These are phyloP conservation scores for Lysandra bellargus DNA, from an alignment of 2,888 invertebrate genomes.

Conservation along the genomic window DNA sequence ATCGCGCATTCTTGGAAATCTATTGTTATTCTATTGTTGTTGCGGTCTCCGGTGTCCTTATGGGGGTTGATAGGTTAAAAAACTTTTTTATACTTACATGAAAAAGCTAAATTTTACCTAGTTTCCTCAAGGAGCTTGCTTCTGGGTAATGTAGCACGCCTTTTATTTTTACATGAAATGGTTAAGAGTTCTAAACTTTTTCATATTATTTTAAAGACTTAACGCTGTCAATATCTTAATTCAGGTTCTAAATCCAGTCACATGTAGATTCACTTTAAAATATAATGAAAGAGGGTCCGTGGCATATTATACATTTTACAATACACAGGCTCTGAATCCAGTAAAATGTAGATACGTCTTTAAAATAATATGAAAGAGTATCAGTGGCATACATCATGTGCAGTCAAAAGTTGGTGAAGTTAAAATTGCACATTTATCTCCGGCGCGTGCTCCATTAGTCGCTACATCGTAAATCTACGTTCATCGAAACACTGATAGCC, in stretches of 20 bases:
- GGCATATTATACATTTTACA: conserved; percentile 44
- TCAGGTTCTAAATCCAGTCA: not conserved
- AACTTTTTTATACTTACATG: too few relatives aligned
- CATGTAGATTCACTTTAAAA: not conserved
- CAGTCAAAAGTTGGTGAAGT: conserved; percentile 77
- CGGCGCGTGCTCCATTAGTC: conserved; percentile 74
- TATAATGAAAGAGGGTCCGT: conserved; percentile 34
- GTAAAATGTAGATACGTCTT: not conserved
- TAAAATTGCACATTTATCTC: conserved; percentile 80
- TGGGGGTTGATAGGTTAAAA: too few relatives aligned
- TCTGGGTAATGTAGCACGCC: too few relatives aligned
- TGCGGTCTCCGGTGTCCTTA: too few relatives aligned
- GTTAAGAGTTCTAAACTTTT: too few relatives aligned
- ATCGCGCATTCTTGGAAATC: too few relatives aligned
- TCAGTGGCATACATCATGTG: conserved; percentile 60
- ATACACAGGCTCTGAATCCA: not conserved
- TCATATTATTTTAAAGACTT: too few relatives aligned
- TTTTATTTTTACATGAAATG: too few relatives aligned
- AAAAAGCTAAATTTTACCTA: too few relatives aligned
- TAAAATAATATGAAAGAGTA: conserved; percentile 34
- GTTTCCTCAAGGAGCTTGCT: too few relatives aligned
- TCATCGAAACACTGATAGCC: conserved; percentile 72
- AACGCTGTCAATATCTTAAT: not conserved
- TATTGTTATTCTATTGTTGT: too few relatives aligned
- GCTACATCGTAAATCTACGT: conserved; percentile 79